A percentile compares a stretch with the other conserved stretches of the same genome.
These are phyloP conservation scores for Todiramphus saurophagus DNA, from an alignment of 2,113 vertebrate species.

Conservation along the genomic window DNA sequence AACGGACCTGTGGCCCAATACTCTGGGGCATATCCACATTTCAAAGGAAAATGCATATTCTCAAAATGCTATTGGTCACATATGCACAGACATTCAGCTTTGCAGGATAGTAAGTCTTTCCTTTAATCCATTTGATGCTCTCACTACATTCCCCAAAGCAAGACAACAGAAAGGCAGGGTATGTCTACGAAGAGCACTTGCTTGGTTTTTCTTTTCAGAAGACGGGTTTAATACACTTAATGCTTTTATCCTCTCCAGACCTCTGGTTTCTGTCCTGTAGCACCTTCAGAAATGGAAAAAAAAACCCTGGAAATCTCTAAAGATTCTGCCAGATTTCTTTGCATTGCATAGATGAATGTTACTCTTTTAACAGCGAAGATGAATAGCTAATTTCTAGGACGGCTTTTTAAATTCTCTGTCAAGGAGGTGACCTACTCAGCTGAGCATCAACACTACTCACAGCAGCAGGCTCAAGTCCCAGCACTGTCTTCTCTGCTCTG, in stretches of 20 bases:
- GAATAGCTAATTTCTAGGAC: neutral
- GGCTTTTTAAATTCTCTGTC: neutral
- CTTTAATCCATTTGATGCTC: neutral
- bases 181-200: neutral
- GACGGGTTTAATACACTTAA: neutral
- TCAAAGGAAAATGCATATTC: neutral
- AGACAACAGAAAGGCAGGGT: neutral
- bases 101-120: neutral
- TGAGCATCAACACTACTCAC: neutral
- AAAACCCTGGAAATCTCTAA: neutral
- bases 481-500: neutral
- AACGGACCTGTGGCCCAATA: neutral
- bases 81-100: neutral
- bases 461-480: neutral
- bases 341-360: neutral
- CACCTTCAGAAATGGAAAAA: slow-evolving; percentile 3
- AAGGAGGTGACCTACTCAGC: neutral
- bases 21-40: neutral
- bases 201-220: neutral
- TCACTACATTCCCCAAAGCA: neutral
- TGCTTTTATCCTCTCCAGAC: slow-evolving; percentile 14
- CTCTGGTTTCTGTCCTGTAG: slow-evolving; percentile 14
- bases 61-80: neutral
- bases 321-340: slow-evolving; percentile 14
- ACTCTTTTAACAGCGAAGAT: neutral